phyloP scores from a whole-genome alignment of 2,113 vertebrate genomes.

The Myanophis thanlyinensis region DNA sequence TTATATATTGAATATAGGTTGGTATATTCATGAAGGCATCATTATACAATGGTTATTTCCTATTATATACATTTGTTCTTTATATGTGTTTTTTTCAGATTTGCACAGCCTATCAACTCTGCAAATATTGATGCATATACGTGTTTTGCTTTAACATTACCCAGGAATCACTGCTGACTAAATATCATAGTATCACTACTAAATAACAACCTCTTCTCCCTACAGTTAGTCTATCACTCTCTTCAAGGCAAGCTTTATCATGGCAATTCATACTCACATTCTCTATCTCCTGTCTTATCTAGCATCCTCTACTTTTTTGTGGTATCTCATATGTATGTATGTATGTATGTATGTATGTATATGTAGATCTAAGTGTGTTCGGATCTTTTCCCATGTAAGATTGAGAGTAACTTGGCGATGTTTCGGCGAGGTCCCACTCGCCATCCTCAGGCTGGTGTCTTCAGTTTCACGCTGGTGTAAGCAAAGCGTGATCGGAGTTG shows the following conservation, averaged over 20 bases:
- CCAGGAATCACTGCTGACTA: background rate
- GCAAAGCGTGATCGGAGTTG: too few relatives aligned
- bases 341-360: too few relatives aligned
- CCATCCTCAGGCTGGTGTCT: too few relatives aligned
- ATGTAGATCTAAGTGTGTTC: too few relatives aligned
- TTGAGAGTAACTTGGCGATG: too few relatives aligned
- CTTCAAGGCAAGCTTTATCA: background rate
- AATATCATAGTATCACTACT: background rate
- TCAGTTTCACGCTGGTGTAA: too few relatives aligned
- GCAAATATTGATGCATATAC: background rate
- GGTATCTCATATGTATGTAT: too few relatives aligned
- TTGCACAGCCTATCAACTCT: background rate
- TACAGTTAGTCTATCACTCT: background rate
- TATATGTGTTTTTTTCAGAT: background rate
- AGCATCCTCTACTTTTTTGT: background rate
- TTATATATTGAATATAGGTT: background rate
- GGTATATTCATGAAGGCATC: background rate
- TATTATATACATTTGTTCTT: background rate
- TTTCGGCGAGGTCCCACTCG: too few relatives aligned
- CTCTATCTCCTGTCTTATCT: background rate
- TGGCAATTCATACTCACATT: too few relatives aligned
- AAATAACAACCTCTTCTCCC: background rate
- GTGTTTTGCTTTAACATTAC: background rate
- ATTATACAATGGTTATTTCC: background rate
- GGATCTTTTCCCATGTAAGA: too few relatives aligned